phyloP scores from a whole-genome alignment of 1,140 invertebrate species.

The Elymnias hypermnestra region DNA sequence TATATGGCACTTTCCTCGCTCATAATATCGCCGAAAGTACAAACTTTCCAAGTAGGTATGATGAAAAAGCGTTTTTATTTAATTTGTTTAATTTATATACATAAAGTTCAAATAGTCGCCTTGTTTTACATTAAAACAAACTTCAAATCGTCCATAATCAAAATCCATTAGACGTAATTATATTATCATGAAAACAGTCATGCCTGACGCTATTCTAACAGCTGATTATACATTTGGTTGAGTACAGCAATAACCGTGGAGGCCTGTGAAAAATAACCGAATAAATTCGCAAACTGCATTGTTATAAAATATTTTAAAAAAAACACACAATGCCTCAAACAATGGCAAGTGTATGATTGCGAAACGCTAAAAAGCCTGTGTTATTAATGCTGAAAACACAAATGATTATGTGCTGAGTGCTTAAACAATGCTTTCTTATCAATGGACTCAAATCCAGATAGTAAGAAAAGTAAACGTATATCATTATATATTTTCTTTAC shows the following conservation, averaged over 20 bases:
- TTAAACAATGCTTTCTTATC: constrained; percentile 15
- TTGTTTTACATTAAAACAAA: too few relatives aligned
- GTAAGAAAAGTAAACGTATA: too few relatives aligned
- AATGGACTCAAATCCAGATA: background rate
- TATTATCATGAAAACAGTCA: background rate
- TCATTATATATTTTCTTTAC: too few relatives aligned
- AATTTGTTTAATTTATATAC: too few relatives aligned
- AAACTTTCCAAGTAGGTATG: too few relatives aligned
- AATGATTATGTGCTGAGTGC: constrained; percentile 8
- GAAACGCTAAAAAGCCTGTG: constrained; percentile 10
- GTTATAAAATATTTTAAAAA: constrained; percentile 1
- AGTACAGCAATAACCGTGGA: background rate
- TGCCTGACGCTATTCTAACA: background rate
- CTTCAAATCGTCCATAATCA: too few relatives aligned
- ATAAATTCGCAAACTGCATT: constrained; percentile 2
- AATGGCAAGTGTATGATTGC: constrained; percentile 7
- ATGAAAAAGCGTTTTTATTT: too few relatives aligned
- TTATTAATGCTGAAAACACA: constrained; percentile 11
- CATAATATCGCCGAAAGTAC: too few relatives aligned
- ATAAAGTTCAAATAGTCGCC: too few relatives aligned
- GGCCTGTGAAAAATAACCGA: constrained; percentile 3
- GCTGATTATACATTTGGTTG: background rate
- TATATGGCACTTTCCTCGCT: too few relatives aligned
- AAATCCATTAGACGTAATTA: too few relatives aligned
- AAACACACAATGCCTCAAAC: constrained; percentile 3